These are phyloP conservation scores for Callyntrura guangdongensis DNA, from an alignment of 2,888 invertebrate genomes.

Conservation along the genomic window DNA sequence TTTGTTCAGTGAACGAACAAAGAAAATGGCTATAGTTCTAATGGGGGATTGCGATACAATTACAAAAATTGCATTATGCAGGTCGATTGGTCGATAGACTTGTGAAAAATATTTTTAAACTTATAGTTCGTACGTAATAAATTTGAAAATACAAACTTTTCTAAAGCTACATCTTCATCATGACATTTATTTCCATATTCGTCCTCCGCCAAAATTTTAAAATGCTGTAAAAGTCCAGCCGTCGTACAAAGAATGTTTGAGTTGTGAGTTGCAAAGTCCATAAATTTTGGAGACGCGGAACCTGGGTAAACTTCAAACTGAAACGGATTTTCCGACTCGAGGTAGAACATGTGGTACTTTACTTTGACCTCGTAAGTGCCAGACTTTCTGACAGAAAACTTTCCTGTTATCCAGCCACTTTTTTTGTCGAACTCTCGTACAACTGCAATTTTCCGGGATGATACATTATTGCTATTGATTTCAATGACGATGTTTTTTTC, in stretches of 20 bases:
- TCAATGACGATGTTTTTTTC: constrained; percentile 22
- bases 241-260: constrained; percentile 36
- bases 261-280: constrained; percentile 66
- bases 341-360: neutral
- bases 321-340: neutral
- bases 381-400: constrained; percentile 54
- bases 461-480: neutral
- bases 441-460: neutral
- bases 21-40: too few relatives aligned
- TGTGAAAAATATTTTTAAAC: too few relatives aligned
- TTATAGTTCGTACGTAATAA: constrained; percentile 22
- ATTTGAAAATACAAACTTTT: constrained; percentile 37
- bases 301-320: constrained; percentile 32
- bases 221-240: constrained; percentile 2
- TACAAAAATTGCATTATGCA: too few relatives aligned
- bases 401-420: constrained; percentile 6
- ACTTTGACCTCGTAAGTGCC: constrained; percentile 39
- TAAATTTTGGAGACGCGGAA: constrained; percentile 3
- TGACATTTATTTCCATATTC: constrained; percentile 56
- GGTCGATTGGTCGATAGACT: too few relatives aligned
- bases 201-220: constrained; percentile 48
- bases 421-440: constrained; percentile 6
- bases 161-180: constrained; percentile 25
- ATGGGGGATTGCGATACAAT: too few relatives aligned
- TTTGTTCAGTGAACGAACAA: too few relatives aligned